phyloP scores from a whole-genome alignment of 1,140 invertebrate genomes.

The Zeugodacus cucurbitae region DNA sequence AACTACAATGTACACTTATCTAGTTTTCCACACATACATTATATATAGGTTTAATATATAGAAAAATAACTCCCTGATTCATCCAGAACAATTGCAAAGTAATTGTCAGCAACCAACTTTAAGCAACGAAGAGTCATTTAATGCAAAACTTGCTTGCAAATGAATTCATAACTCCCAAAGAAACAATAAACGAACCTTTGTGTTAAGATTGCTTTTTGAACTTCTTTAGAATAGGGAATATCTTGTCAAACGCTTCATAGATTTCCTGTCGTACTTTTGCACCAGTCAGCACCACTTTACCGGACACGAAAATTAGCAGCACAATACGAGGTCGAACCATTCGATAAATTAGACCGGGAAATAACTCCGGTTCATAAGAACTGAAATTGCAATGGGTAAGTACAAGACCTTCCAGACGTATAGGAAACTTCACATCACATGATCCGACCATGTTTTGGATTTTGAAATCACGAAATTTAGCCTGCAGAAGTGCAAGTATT shows the following conservation, averaged over 20 bases:
- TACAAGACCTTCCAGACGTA: constrained; percentile 95
- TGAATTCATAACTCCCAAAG: neutral
- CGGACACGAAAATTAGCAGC: constrained; percentile 98
- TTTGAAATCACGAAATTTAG: constrained; percentile 99
- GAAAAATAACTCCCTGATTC: neutral
- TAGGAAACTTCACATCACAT: constrained; percentile 99
- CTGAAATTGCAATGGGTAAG: constrained; percentile 98
- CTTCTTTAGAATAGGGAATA: constrained; percentile 99
- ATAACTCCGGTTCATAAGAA: constrained; percentile 93
- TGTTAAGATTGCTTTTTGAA: constrained; percentile 91
- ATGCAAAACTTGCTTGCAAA: neutral
- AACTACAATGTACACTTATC: neutral
- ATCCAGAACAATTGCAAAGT: neutral
- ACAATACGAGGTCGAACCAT: constrained; percentile 99
- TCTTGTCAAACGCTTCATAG: constrained; percentile 99
- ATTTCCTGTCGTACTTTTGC: constrained; percentile 98
- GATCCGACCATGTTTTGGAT: constrained; percentile 99
- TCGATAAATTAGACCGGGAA: constrained; percentile 98
- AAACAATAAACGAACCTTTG: neutral
- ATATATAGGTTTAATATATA: neutral
- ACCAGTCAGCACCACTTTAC: constrained; percentile 97
- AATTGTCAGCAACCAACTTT: neutral
- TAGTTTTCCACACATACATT: neutral
- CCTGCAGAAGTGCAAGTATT: constrained; percentile 69
- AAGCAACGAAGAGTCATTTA: neutral